A percentile compares a stretch with the other conserved stretches of the same genome.
Evolutionary conservation across 2,797 vertebrate genomes (phyloP).

Genomic region (Dendrocincla fuliginosa): DNA sequence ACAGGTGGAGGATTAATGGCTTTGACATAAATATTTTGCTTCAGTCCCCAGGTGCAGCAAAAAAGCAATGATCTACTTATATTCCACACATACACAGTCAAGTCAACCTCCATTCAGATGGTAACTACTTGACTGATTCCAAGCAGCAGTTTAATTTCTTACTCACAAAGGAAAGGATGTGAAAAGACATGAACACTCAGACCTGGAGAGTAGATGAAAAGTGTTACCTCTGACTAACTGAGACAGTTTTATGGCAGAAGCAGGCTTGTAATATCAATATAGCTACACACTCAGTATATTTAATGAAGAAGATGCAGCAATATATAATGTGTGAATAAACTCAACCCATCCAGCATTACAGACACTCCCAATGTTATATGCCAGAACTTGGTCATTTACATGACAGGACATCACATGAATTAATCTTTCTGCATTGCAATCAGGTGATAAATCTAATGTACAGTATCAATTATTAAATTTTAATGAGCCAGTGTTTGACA

Average conservation of each 20-base stretch:
- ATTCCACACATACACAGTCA: neutral
- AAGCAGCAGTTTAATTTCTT: neutral
- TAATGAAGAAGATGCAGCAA: neutral
- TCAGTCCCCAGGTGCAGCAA: neutral
- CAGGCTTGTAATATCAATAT: accelerated
- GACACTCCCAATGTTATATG: neutral
- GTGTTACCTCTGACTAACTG: neutral
- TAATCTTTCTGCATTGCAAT: neutral
- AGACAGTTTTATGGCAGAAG: neutral
- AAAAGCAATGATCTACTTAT: neutral
- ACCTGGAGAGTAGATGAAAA: neutral
- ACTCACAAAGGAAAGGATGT: neutral
- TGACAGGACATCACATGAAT: neutral
- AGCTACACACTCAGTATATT: neutral
- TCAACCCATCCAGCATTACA: neutral
- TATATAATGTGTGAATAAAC: neutral
- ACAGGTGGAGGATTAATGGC: neutral
- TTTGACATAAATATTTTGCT: neutral
- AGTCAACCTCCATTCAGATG: neutral
- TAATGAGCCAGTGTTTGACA: neutral
- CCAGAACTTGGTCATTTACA: neutral
- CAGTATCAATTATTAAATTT: neutral
- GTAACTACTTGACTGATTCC: neutral
- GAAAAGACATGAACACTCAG: neutral
- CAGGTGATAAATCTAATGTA: neutral